Percentiles rank a stretch among this genome's conserved stretches.
phyloP scores from a whole-genome alignment of 2,113 vertebrate genomes.

The Leucoraja erinaceus region DNA sequence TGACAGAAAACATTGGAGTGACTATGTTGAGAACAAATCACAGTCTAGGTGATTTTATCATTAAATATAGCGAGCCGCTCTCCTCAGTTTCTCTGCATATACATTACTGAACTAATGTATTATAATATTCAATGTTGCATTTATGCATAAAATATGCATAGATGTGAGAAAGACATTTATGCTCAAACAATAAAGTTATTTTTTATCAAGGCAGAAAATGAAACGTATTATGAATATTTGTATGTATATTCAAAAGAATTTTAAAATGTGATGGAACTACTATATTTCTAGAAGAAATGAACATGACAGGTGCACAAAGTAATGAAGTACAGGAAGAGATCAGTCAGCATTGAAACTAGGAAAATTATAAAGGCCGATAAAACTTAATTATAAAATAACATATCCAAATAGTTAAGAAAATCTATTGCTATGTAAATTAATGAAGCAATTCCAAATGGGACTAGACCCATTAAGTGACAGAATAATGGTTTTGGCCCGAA shows the following conservation, averaged over 20 bases:
- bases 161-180: neutral
- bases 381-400: no score
- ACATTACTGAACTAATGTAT: neutral
- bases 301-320: no score
- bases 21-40: neutral
- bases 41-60: neutral
- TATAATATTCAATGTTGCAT: neutral
- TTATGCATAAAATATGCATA: neutral
- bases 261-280: neutral
- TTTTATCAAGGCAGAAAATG: neutral
- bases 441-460: no score
- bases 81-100: neutral
- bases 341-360: no score
- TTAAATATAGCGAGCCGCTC: neutral
- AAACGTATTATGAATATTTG: neutral
- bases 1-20: neutral
- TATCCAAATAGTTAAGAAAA: no score
- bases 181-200: neutral
- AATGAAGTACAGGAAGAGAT: no score
- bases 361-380: no score
- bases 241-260: neutral
- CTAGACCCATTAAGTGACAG: no score
- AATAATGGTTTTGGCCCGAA: no score
- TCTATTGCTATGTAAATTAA: no score
- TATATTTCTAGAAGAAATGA: neutral